Percentiles rank a stretch among this genome's conserved stretches.
These are phyloP conservation scores for Chloropsis hardwickii DNA, from an alignment of 2,113 vertebrate genomes.

Conservation along the genomic window DNA sequence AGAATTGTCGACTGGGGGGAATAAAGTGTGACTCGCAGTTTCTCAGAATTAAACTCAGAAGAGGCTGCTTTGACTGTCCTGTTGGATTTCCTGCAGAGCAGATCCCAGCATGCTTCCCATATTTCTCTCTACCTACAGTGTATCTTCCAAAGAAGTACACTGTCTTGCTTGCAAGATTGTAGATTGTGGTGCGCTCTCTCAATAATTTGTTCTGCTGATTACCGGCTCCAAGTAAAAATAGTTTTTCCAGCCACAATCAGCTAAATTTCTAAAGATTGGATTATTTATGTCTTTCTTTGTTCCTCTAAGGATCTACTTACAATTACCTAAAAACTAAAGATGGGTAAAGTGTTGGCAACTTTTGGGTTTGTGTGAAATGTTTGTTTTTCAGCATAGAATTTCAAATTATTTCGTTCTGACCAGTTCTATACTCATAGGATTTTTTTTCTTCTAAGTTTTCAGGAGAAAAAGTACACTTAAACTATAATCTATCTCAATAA, in stretches of 20 bases:
- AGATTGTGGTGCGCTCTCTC: background rate
- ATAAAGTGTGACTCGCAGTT: conserved; percentile 59
- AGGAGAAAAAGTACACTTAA: background rate
- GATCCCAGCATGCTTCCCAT: background rate
- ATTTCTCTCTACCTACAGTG: background rate
- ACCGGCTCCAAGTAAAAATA: background rate
- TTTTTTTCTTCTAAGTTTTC: background rate
- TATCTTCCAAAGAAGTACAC: background rate
- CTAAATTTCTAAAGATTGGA: background rate
- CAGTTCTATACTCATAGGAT: background rate
- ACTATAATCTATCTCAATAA: background rate
- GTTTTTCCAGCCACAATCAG: background rate
- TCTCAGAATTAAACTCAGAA: conserved; percentile 56
- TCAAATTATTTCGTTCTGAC: background rate
- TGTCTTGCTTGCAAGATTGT: background rate
- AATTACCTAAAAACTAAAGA: background rate
- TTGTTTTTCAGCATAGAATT: background rate
- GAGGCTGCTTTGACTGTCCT: conserved; percentile 35
- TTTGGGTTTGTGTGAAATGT: background rate
- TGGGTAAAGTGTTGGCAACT: background rate
- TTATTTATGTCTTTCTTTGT: background rate
- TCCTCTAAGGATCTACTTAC: background rate
- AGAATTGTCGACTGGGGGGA: conserved; percentile 26
- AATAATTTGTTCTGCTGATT: background rate
- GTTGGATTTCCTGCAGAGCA: conserved; percentile 12